Conservation (phyloP, 2,888 invertebrate species). For the Alloplasta piceator region DNA sequence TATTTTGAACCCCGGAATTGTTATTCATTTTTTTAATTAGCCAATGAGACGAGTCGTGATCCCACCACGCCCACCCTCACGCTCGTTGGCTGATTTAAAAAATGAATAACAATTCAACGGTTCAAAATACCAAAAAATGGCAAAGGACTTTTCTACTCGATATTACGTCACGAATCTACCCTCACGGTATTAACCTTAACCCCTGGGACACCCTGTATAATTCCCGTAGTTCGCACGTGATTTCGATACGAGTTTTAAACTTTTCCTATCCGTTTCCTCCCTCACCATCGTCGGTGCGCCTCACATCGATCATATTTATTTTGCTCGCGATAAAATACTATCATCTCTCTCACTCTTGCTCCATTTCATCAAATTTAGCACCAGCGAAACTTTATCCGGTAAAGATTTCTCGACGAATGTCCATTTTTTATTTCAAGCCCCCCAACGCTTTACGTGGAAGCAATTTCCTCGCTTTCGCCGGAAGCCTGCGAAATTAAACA, state of each 20-base stretch:
- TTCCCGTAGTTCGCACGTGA: slow-evolving; percentile 46
- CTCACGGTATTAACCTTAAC: no score
- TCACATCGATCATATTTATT: slow-evolving; percentile 9
- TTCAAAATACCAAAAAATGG: no score
- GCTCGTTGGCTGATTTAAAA: no score
- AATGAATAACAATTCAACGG: no score
- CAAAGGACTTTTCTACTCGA: no score
- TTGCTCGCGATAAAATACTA: background rate
- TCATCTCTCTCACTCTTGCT: background rate
- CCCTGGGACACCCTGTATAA: no score
- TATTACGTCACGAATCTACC: no score
- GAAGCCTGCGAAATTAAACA: background rate
- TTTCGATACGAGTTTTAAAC: slow-evolving; percentile 42
- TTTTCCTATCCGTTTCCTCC: slow-evolving; percentile 30
- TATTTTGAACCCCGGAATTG: no score
- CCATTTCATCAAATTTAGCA: background rate
- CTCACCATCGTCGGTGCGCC: background rate
- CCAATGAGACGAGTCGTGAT: no score
- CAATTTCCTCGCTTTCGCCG: no score
- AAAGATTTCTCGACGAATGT: background rate
- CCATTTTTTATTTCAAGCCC: background rate
- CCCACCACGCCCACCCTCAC: no score
- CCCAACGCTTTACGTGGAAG: background rate
- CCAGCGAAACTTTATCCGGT: background rate
- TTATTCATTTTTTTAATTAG: no score